Percentiles rank a stretch among this genome's conserved stretches.
These are phyloP conservation scores for Tiliqua scincoides DNA, from an alignment of 2,113 vertebrate species.

Conservation along the genomic window DNA sequence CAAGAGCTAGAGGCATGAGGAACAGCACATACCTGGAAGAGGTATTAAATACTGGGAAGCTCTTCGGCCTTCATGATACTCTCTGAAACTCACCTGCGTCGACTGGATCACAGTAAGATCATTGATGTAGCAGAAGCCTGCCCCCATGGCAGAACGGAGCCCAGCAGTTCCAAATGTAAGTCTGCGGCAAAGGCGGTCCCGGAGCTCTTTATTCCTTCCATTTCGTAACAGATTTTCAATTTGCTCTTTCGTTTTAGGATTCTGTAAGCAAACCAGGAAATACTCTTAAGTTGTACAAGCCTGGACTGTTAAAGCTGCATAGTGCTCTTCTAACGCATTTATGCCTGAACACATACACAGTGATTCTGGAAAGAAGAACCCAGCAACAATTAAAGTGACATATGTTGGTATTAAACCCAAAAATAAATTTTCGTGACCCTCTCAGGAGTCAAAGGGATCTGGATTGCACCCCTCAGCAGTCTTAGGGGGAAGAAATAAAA, in stretches of 20 bases:
- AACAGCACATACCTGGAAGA: background rate
- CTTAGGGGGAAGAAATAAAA: no score
- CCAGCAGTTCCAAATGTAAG: slow-evolving; percentile 93
- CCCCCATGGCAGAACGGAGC: slow-evolving; percentile 92
- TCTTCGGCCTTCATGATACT: accelerated
- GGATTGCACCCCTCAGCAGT: background rate
- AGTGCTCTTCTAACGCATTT: background rate
- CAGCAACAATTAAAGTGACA: background rate
- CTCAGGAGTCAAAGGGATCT: background rate
- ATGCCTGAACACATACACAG: accelerated
- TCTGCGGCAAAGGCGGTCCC: slow-evolving; percentile 83
- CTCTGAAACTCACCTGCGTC: slow-evolving; percentile 81
- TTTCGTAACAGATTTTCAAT: slow-evolving; percentile 80
- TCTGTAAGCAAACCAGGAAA: slow-evolving; percentile 70
- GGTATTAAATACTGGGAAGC: accelerated
- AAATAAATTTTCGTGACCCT: background rate
- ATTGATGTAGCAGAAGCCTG: slow-evolving; percentile 92
- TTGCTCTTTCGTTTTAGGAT: slow-evolving; percentile 85
- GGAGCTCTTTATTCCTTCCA: slow-evolving; percentile 80
- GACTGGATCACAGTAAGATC: slow-evolving; percentile 96
- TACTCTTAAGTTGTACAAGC: background rate
- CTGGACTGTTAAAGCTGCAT: background rate
- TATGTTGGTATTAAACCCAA: background rate
- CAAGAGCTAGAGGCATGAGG: background rate
- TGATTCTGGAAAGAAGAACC: background rate